A percentile compares a stretch with the other conserved stretches of the same genome.
Conservation (phyloP, 2,113 vertebrate species). For the Ivindomyrus marchei region DNA sequence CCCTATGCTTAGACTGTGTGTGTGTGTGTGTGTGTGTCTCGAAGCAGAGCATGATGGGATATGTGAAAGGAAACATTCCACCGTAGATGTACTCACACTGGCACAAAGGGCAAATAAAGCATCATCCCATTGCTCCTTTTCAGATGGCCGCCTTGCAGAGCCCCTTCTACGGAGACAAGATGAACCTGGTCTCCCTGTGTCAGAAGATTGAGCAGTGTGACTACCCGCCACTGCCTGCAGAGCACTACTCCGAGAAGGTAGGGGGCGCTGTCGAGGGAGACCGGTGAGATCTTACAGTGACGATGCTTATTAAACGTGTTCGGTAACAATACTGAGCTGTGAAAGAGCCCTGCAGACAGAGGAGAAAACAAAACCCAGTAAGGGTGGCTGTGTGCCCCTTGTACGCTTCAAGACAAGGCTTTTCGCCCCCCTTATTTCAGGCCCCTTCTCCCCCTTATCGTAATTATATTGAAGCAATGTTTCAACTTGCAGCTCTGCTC, state of each 20-base stretch:
- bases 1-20: not conserved
- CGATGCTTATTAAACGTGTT: not conserved
- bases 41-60: not conserved
- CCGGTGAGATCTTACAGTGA: not conserved
- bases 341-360: not conserved
- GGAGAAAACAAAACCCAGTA: not conserved
- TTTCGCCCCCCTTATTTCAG: not conserved
- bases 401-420: too few relatives aligned
- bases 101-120: not conserved
- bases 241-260: conserved; percentile 79
- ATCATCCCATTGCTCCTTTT: not conserved
- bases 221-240: conserved; percentile 59
- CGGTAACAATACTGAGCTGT: too few relatives aligned
- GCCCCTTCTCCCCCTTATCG: not conserved
- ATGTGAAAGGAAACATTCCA: not conserved
- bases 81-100: not conserved
- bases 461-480: not conserved
- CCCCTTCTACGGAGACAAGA: conserved; percentile 78
- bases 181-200: conserved; percentile 77
- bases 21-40: not conserved
- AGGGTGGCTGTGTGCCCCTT: not conserved
- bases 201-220: conserved; percentile 67
- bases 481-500: not conserved
- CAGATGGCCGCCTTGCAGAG: conserved; percentile 81
- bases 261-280: conserved; percentile 11